These are phyloP conservation scores for Antheraea assamensis DNA, from an alignment of 2,888 invertebrate species.

Conservation along the genomic window DNA sequence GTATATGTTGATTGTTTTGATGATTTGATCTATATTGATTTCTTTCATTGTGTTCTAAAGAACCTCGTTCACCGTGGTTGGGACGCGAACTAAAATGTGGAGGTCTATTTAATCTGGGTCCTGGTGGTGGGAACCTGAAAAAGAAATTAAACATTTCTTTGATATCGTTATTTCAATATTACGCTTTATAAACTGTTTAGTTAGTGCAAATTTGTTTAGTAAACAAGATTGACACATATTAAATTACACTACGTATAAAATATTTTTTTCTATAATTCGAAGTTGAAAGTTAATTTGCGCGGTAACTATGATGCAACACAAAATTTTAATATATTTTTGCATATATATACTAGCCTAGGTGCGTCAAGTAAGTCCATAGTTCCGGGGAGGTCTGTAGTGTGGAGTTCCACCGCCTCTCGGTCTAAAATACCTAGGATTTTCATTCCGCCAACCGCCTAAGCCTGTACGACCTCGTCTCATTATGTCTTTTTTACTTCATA, in stretches of 20 bases:
- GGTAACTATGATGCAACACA: conserved; percentile 45
- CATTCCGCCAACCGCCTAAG: conserved; percentile 72
- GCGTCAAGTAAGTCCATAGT: conserved; percentile 47
- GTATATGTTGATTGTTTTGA: conserved; percentile 39
- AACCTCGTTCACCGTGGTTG: conserved; percentile 38
- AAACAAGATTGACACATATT: neutral
- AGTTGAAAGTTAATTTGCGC: conserved; percentile 45
- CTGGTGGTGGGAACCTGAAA: conserved; percentile 63
- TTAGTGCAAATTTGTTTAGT: neutral
- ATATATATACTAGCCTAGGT: conserved; percentile 50
- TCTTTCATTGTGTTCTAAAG: conserved; percentile 48
- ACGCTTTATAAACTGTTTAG: neutral
- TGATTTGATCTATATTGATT: conserved; percentile 44
- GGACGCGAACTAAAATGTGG: conserved; percentile 41
- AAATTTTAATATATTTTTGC: conserved; percentile 21
- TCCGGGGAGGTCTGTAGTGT: conserved; percentile 58
- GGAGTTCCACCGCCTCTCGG: conserved; percentile 60
- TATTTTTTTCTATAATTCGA: neutral
- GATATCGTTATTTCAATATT: neutral
- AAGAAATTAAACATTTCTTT: conserved; percentile 13
- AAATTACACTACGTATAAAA: conserved; percentile 5
- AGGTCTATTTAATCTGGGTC: conserved; percentile 45
- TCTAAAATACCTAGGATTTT: conserved; percentile 69
- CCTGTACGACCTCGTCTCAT: conserved; percentile 78
- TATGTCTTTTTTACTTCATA: conserved; percentile 58